Evolutionary conservation across 2,797 vertebrate species (phyloP), one percentile per base, ranked within the genome.

Genomic region (Poliocrania exsul): DNA sequence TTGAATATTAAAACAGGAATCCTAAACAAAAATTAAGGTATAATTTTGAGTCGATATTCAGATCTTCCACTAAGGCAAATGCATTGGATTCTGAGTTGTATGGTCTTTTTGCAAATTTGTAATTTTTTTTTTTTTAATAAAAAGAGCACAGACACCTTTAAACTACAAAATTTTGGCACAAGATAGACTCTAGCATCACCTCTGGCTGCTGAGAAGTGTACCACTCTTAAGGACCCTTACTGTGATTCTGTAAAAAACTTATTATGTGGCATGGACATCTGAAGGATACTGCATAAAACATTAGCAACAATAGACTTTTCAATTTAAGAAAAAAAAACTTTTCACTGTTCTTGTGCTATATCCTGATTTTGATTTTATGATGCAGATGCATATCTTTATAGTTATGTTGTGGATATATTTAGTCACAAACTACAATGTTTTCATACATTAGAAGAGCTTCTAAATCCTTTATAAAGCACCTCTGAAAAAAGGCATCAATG

Each of bases 401-500:
- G 37, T 47, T 67, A n/a, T 5, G 12, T 46, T 70, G 38, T 65
- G 46, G 78, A 78, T 60, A 74, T 65, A 86, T 85, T 93, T 89
- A 81, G 71, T 60, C 47, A 82, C 18, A 95, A 88, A 33, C 14
- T 60, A 67, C 49, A 80, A 4, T 46, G n/a, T 73, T 94, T 87
- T 93, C 44, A 60, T 75, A 75, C 53, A 84, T 67, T 64, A 89
- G 75, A 72, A 19, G 57, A 72, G 28, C 77, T 74, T 88, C 57
- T 89, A 86, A 86, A 64, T 84, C 18, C 88, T 86, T 67, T 79
- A 83, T 83, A 81, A 95, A 38, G 10, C 53, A 83, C 56, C 35
- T 93, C 78, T 82, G 37, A 93, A 88, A 80, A 93, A 92, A 79
- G 31, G 56, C 54, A 91, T 94, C 57, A 75, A 37, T 74, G 54